Conservation (phyloP, 2,797 vertebrate species). For the Ciconia nigra region DNA sequence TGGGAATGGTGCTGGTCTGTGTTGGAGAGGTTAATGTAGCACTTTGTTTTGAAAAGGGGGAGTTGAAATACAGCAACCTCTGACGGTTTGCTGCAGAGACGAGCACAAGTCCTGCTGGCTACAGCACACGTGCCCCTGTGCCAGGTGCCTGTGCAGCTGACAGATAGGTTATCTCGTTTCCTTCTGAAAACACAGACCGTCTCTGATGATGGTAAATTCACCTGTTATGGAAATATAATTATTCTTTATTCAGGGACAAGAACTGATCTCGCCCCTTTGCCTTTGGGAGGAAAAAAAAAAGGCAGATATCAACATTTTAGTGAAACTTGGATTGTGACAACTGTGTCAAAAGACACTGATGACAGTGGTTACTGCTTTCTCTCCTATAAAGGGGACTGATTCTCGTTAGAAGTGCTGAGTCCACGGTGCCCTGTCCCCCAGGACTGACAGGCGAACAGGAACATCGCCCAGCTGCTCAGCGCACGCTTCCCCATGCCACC, state of each 20-base stretch:
- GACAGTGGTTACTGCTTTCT: neutral
- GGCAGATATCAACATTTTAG: neutral
- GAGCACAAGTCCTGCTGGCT: neutral
- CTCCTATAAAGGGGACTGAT: neutral
- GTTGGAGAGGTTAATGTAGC: neutral
- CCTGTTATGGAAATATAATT: slow-evolving; percentile 6
- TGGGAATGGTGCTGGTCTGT: neutral
- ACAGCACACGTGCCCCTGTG: neutral
- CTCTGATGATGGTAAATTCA: neutral
- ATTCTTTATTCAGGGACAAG: neutral
- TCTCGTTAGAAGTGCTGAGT: neutral
- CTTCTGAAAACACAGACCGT: slow-evolving; percentile 61
- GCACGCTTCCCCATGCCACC: neutral
- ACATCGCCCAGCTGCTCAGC: neutral
- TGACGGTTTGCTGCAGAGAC: neutral
- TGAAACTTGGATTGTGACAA: neutral
- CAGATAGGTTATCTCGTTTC: slow-evolving; percentile 66
- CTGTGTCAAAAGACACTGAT: neutral
- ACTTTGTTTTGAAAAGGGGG: neutral
- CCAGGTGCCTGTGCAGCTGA: neutral
- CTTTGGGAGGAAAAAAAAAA: neutral
- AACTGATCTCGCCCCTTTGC: neutral
- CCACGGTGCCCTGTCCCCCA: fast-evolving
- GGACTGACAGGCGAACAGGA: neutral
- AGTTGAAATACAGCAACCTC: neutral